These are phyloP conservation scores for Aspidapion aeneum DNA, from an alignment of 2,888 invertebrate species.

Conservation along the genomic window DNA sequence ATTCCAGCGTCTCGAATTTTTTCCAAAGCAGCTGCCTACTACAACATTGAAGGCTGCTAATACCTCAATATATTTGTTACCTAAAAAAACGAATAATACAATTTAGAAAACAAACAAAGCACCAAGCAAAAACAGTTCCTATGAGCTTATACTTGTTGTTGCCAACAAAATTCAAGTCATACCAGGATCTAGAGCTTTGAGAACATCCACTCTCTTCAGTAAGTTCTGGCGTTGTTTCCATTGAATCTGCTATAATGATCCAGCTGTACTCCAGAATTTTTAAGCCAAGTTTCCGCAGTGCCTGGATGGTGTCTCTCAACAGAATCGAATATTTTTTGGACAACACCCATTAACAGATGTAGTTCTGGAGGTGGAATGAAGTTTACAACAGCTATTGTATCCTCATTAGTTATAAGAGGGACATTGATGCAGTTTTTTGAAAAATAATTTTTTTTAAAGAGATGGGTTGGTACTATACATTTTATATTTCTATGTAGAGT, in stretches of 20 bases:
- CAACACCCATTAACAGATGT: not conserved
- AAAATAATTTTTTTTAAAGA: not conserved
- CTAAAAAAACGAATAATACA: not conserved
- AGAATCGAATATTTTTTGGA: not conserved
- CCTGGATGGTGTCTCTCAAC: not conserved
- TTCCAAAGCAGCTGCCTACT: not conserved
- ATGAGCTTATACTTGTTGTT: not conserved
- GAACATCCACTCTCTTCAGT: not conserved
- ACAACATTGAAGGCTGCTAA: not conserved
- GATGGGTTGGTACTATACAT: not conserved
- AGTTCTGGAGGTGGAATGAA: not conserved
- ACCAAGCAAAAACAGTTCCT: not conserved
- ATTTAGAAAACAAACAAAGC: not conserved
- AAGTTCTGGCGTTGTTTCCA: not conserved
- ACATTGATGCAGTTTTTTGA: not conserved
- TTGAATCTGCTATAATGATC: not conserved
- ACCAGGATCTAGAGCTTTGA: not conserved
- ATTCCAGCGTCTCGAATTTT: not conserved
- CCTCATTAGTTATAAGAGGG: not conserved
- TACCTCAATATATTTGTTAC: not conserved
- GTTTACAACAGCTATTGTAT: not conserved
- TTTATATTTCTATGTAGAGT: no score
- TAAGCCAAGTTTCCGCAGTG: not conserved
- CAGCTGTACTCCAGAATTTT: not conserved
- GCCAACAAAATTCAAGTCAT: not conserved